Conservation (phyloP, 2,113 vertebrate species). For the Macroglossus sobrinus region DNA sequence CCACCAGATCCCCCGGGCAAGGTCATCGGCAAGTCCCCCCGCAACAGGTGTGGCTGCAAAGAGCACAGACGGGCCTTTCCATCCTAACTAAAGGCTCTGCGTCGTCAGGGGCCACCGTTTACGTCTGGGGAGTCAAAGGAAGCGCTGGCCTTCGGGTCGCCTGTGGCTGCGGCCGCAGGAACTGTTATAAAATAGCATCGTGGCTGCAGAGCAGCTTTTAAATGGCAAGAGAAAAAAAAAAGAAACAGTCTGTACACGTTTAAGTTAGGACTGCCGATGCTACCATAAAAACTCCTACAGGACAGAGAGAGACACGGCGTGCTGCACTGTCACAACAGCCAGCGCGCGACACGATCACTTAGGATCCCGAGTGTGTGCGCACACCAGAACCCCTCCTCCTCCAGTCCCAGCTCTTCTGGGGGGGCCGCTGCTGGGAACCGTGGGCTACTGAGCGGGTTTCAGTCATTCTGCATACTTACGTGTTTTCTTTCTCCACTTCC, state of each 20-base stretch:
- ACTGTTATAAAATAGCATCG: background rate
- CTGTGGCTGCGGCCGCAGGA: background rate
- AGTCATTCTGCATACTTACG: background rate
- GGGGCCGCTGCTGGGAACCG: background rate
- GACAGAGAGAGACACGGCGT: fast-evolving
- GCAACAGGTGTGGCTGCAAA: background rate
- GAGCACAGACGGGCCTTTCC: no score
- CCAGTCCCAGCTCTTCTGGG: background rate
- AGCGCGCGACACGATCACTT: fast-evolving
- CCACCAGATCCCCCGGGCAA: background rate
- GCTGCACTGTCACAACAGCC: background rate
- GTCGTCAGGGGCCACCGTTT: background rate
- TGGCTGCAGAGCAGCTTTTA: background rate
- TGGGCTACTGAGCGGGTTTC: background rate
- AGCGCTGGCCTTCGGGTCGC: background rate
- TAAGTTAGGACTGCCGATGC: background rate
- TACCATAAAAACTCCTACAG: background rate
- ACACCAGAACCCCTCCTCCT: background rate
- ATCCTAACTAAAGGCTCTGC: background rate
- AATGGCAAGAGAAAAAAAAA: background rate
- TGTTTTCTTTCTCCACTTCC: background rate
- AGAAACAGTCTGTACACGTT: background rate
- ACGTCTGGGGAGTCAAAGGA: background rate
- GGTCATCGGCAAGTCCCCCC: background rate
- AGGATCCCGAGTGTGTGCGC: background rate